Evolutionary conservation across 2,113 vertebrate genomes (phyloP).

Genomic region (Cyanoliseus patagonus): DNA sequence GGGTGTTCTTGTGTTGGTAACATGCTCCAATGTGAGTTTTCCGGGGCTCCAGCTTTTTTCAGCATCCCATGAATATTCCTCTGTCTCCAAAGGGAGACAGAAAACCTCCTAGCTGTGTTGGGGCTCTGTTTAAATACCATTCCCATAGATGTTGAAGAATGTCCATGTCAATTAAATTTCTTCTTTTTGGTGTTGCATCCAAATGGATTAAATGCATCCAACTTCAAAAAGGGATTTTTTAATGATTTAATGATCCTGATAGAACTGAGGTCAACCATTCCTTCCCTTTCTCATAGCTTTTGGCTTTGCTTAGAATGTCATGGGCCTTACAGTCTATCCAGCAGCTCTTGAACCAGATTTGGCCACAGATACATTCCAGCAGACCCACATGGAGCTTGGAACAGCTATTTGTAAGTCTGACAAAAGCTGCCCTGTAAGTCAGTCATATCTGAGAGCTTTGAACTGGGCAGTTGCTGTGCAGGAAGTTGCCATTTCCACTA

Average conservation of each 20-base stretch:
- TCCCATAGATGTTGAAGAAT: not conserved
- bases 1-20: not conserved
- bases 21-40: not conserved
- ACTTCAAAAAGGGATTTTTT: not conserved
- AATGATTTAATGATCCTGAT: not conserved
- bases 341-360: not conserved
- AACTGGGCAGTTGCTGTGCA: not conserved
- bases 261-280: not conserved
- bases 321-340: not conserved
- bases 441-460: not conserved
- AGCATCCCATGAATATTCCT: not conserved
- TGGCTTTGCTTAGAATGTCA: not conserved
- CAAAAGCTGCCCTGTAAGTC: not conserved
- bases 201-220: not conserved
- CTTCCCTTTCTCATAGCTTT: not conserved
- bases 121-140: not conserved
- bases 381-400: not conserved
- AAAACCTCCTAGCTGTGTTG: not conserved
- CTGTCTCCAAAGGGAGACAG: not conserved
- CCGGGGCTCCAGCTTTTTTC: not conserved
- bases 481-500: not conserved
- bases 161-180: not conserved
- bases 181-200: not conserved
- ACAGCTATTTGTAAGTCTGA: not conserved
- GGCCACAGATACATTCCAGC: not conserved